These are phyloP conservation scores for Rambutsinella grinnellia DNA, from an alignment of 2,888 invertebrate species.

Conservation along the genomic window DNA sequence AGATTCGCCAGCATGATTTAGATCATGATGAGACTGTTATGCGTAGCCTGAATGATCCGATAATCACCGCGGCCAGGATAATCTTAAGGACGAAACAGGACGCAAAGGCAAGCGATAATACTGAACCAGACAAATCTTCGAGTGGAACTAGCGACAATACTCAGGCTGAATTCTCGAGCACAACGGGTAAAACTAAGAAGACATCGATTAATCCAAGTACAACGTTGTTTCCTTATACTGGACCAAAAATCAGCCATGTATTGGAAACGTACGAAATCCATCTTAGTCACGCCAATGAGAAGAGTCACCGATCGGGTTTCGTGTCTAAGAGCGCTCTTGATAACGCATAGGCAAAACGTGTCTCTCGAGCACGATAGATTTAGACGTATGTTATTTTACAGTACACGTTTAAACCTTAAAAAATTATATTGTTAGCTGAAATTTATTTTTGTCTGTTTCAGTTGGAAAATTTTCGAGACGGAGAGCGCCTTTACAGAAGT, in stretches of 20 bases:
- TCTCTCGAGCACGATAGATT: neutral
- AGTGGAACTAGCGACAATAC: too few species aligned
- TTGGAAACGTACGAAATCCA: slow-evolving; percentile 47
- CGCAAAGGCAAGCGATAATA: neutral
- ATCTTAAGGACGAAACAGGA: neutral
- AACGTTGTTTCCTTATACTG: slow-evolving; percentile 17
- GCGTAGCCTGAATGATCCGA: slow-evolving; percentile 18
- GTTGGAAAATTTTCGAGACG: slow-evolving; percentile 8
- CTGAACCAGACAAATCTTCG: too few species aligned
- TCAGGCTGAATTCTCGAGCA: neutral
- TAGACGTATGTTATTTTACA: slow-evolving; percentile 9
- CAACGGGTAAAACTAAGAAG: neutral
- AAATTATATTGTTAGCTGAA: neutral
- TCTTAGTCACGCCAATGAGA: neutral
- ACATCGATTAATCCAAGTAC: too few species aligned
- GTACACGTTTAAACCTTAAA: neutral
- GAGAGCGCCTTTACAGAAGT: neutral
- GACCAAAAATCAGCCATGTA: slow-evolving; percentile 14
- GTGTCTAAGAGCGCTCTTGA: slow-evolving; percentile 15
- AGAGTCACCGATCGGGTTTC: neutral
- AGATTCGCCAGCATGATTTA: slow-evolving; percentile 20
- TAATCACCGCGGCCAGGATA: slow-evolving; percentile 8
- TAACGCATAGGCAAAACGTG: slow-evolving; percentile 13
- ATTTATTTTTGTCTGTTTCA: slow-evolving; percentile 2
- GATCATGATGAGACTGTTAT: slow-evolving; percentile 4